phyloP scores from a whole-genome alignment of 2,113 vertebrate genomes.

The Toxotes chatareus region DNA sequence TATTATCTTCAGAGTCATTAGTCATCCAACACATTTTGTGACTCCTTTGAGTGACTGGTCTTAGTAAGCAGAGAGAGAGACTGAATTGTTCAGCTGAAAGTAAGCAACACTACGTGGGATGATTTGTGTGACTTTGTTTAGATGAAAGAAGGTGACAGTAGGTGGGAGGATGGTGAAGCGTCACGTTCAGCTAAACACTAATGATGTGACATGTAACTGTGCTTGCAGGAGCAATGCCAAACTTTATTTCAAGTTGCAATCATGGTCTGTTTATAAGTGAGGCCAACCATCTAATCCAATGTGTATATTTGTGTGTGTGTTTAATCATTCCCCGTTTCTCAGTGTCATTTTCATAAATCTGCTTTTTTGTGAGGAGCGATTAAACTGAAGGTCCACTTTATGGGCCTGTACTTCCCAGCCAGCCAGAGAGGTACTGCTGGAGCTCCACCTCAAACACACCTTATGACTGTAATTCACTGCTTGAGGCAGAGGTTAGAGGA shows the following conservation, averaged over 20 bases:
- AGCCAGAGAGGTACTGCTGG: constrained; percentile 40
- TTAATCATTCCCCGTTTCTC: constrained; percentile 35
- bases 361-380: constrained; percentile 53
- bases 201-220: constrained; percentile 23
- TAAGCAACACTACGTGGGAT: not conserved
- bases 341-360: constrained; percentile 61
- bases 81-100: constrained; percentile 30
- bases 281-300: constrained; percentile 44
- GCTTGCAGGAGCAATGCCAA: not conserved
- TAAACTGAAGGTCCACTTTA: constrained; percentile 71
- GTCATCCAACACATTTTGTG: not conserved
- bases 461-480: constrained; percentile 35
- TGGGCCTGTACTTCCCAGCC: constrained; percentile 43
- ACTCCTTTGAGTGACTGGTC: constrained; percentile 18
- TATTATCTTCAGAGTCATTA: not conserved
- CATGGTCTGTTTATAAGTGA: constrained; percentile 6
- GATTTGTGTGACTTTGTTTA: constrained; percentile 31
- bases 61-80: not conserved
- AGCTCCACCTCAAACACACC: constrained; percentile 5
- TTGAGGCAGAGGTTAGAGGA: constrained; percentile 27
- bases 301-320: constrained; percentile 1
- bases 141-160: constrained; percentile 17
- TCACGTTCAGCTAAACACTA: constrained; percentile 7
- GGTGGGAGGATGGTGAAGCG: not conserved
- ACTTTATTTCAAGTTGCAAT: constrained; percentile 44